Evolutionary conservation across 2,797 vertebrate species (phyloP), one percentile per base, ranked within the genome.

Genomic region (Sebastes alutus): DNA sequence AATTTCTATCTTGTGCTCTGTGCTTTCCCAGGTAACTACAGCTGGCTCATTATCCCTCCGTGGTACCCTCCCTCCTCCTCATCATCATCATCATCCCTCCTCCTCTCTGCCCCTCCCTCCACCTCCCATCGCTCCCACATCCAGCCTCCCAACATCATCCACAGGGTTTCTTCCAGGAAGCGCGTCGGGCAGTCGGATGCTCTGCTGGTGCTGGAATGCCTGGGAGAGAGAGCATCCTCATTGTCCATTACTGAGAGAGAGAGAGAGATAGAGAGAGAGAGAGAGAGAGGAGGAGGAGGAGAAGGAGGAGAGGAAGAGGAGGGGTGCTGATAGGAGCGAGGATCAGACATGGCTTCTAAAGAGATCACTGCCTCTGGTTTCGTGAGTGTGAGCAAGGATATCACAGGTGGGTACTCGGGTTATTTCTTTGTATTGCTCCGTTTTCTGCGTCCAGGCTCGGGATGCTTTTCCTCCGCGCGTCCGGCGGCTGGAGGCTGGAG

Each of bases 311-410:
- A 69, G 60, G 49, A 74, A 72, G 80, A 82, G 73, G 88, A 74
- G 87, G 80, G 81, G 87, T 75, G 84, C 88, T 63, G 62, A 74
- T 58, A 84, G 75, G 83, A 84, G 35, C 85, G 83, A 85, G 88
- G 82, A 92, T 75, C 93, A 93, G 94, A 94, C 92, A 96, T 96
- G 96, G 96, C 96, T 94, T 93, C 95, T 82, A 96, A 94, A 87
- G 96, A 96, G 90, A 93, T 93, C 84, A 82, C 93, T 67, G 91
- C 91, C 88, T 89, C 90, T 83, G 92, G 93, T 87, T 96, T 96
- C 92, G 81, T 93, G 77, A 92, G 91, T 84, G 89, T 95, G 80
- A 94, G 75, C 93, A 95, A 94, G 88, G 96, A 96, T 55, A 95
- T 96, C 64, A 94, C 96, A 96, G 96, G 96, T 96, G 94, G 94